Evolutionary conservation across 1,140 invertebrate species (phyloP), one percentile per base, ranked within the genome.

Genomic region (Aphaenogaster rudis): DNA sequence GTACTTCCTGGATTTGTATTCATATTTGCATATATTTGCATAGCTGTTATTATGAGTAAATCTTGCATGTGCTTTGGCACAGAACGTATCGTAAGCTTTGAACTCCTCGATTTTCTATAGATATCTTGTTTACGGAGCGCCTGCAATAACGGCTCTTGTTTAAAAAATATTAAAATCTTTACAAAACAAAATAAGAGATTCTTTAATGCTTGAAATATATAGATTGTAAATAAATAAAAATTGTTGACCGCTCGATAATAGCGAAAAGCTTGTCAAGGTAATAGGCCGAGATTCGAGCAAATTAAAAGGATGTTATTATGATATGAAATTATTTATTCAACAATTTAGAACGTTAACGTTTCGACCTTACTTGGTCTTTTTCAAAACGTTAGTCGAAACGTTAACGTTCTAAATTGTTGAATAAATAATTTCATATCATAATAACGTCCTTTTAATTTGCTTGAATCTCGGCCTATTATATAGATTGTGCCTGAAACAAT

Each of bases 1-100:
- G 33, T 71, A 81, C 50, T 59, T 61, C 17, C 63, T 57, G 80
- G 13, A 9, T 74, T 76, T 50, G 52, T 54, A 61, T 76, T 84
- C 8, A 48, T 84, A 61, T 74, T 81, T 54, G 36, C 63, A 13
- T 80, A 17, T 28, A 52, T 69, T 74, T 74, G 69, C 28, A 74
- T 74, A 42, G 28, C 17, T 28, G 36, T 52, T 80, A 50, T 39
- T 84, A 21, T 39, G 48, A 64, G 15, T 48, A 69, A 69, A 69
- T 69, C 21, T 69, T 28, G 13, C 21, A n/a, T 59, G 5, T 21
- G 36, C 28, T 52, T 21, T 33, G 45, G 45, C 3, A 52, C 1
- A n/a, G 4, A 17, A 42, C n/a, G 36, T 67, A 67, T 69, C 33
- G 13, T 8, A 21, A 66, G 11, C 6, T 67, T 67, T 36, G 9